Evolutionary conservation across 2,113 vertebrate species (phyloP).

Genomic region (Lophochroa leadbeateri): DNA sequence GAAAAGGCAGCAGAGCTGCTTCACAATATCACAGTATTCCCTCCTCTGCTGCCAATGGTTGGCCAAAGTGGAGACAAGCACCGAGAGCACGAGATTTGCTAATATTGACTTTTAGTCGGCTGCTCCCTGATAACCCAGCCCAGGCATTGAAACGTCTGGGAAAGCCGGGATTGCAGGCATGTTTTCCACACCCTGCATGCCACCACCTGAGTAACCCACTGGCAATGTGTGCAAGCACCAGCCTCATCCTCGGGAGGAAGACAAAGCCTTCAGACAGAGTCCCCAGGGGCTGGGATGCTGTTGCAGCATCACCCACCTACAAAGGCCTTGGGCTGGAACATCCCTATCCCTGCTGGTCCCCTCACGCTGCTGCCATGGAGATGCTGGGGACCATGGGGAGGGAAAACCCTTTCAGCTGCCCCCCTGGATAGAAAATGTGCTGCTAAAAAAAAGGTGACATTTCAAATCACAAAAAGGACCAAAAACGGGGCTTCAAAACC

Average conservation of each 20-base stretch:
- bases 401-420: neutral
- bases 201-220: neutral
- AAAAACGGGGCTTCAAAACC: neutral
- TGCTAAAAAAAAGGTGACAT: neutral
- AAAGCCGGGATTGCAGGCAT: accelerated
- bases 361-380: neutral
- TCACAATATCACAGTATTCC: neutral
- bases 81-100: accelerated
- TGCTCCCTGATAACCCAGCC: neutral
- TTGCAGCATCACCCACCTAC: neutral
- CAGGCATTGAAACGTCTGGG: accelerated
- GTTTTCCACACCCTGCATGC: neutral
- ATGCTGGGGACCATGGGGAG: accelerated
- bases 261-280: neutral
- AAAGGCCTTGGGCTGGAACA: neutral
- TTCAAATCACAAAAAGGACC: neutral
- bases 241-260: neutral
- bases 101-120: neutral
- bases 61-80: neutral
- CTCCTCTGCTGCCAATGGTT: accelerated
- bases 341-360: neutral
- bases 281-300: neutral
- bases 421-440: accelerated
- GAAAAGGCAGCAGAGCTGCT: neutral
- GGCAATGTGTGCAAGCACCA: accelerated